Evolutionary conservation across 2,113 vertebrate genomes (phyloP).

Genomic region (Prietella phreatophila): DNA sequence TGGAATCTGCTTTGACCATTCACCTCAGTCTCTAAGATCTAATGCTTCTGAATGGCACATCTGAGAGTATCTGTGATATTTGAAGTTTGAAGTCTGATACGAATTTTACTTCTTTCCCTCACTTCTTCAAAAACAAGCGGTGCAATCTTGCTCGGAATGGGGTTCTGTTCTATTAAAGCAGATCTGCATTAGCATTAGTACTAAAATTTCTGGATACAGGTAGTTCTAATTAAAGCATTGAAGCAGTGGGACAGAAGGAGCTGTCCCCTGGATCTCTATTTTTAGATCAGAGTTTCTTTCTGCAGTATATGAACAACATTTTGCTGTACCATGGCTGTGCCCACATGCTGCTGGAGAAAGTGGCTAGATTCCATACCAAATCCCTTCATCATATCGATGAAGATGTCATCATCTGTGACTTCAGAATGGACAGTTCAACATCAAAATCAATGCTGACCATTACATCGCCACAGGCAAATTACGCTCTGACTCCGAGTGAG

Average conservation of each 20-base stretch:
- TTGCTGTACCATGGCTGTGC: not conserved
- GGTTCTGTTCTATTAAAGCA: constrained; percentile 31
- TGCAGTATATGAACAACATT: not conserved
- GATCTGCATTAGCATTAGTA: constrained; percentile 23
- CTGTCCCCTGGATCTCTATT: not conserved
- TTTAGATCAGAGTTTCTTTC: constrained; percentile 5
- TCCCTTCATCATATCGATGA: constrained; percentile 53
- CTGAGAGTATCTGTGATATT: constrained; percentile 30
- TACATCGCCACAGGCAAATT: constrained; percentile 33
- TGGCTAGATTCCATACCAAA: constrained; percentile 2
- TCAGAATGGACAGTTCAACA: constrained; percentile 49
- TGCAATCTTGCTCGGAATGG: constrained; percentile 10
- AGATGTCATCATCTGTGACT: constrained; percentile 55
- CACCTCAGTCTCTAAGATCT: constrained; percentile 22
- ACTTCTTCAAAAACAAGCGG: not conserved
- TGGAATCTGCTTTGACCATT: constrained; percentile 31
- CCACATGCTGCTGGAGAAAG: not conserved
- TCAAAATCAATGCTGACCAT: constrained; percentile 49
- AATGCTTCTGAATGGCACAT: constrained; percentile 18
- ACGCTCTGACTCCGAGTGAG: not conserved
- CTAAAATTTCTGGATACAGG: not conserved
- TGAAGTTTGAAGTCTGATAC: constrained; percentile 42
- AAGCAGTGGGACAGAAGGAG: not conserved
- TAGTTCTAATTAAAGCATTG: constrained; percentile 35
- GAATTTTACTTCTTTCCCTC: constrained; percentile 1